A percentile compares a stretch with the other conserved stretches of the same genome.
Conservation (phyloP, 2,113 vertebrate species). For the Cinclus cinclus region DNA sequence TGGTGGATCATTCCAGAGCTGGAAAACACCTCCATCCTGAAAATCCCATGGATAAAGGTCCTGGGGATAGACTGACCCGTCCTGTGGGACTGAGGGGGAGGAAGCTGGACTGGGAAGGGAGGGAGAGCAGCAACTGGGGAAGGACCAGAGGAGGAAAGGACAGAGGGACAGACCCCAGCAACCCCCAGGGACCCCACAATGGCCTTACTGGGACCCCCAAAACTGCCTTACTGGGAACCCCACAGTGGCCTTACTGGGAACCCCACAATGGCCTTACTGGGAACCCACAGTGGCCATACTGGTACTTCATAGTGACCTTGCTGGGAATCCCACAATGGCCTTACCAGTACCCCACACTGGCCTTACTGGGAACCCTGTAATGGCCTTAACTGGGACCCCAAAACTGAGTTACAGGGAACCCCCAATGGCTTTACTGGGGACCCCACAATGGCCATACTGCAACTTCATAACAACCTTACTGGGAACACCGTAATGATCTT, state of each 20-base stretch:
- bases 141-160: background rate
- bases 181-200: background rate
- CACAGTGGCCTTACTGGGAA: background rate
- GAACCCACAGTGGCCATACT: background rate
- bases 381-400: background rate
- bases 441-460: background rate
- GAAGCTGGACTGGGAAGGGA: background rate
- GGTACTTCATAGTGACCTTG: background rate
- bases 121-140: fast-evolving
- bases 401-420: background rate
- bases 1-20: background rate
- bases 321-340: background rate
- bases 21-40: fast-evolving
- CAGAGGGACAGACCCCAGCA: fast-evolving
- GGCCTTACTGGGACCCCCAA: background rate
- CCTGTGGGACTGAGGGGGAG: fast-evolving
- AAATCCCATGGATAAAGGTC: background rate
- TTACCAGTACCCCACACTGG: background rate
- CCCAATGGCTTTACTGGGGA: background rate
- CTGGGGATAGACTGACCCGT: fast-evolving
- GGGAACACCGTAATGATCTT: background rate
- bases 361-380: background rate
- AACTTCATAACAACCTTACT: fast-evolving
- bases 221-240: background rate
- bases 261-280: too few relatives aligned